A percentile compares a stretch with the other conserved stretches of the same genome.
These are phyloP conservation scores for Bufo gargarizans DNA, from an alignment of 2,113 vertebrate species.

Conservation along the genomic window DNA sequence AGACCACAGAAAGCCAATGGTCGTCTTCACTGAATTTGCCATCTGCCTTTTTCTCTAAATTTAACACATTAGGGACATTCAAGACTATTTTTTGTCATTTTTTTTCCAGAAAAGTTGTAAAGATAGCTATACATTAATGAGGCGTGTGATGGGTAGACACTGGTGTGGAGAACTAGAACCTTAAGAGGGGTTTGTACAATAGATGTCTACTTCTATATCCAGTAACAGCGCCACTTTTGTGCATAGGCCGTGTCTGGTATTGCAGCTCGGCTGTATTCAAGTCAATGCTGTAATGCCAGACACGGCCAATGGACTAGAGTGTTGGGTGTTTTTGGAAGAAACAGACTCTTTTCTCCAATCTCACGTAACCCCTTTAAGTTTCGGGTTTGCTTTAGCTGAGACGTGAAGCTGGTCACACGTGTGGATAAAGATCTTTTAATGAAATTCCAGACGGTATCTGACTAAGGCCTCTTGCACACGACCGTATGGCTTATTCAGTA, in stretches of 20 bases:
- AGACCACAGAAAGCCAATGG: neutral
- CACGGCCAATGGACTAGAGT: neutral
- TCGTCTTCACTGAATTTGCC: neutral
- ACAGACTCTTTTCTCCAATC: neutral
- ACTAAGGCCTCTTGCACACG: neutral
- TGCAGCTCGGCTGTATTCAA: neutral
- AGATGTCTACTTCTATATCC: neutral
- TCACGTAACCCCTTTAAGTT: neutral
- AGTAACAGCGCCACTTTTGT: neutral
- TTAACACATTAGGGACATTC: neutral
- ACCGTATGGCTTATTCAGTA: no score
- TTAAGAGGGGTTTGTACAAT: neutral
- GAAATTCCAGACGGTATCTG: neutral
- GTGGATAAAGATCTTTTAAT: neutral
- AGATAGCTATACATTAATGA: neutral
- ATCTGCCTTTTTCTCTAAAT: neutral
- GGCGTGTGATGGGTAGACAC: neutral
- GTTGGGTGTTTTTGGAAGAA: neutral
- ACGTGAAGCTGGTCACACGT: neutral
- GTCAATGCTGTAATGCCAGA: neutral
- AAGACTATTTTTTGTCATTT: neutral
- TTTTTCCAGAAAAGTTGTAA: neutral
- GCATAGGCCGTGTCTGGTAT: neutral
- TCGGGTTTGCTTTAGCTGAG: neutral
- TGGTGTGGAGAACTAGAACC: neutral